Conservation (phyloP, 2,888 invertebrate genomes). For the Therioaphis trifolii region DNA sequence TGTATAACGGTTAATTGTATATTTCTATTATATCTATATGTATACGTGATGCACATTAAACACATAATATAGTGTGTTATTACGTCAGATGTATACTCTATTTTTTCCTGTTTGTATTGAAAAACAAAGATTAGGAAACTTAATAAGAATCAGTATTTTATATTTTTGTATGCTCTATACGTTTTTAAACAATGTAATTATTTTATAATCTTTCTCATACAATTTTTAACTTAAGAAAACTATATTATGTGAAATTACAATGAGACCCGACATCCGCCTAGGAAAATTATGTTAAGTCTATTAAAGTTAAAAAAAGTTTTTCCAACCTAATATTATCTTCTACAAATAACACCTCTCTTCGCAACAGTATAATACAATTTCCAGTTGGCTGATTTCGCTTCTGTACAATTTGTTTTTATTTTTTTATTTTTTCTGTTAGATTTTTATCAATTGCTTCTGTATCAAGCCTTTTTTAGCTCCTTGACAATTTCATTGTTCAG, state of each 20-base stretch:
- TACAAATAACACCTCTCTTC: background rate
- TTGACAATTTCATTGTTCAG: background rate
- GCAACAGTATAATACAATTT: background rate
- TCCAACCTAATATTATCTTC: background rate
- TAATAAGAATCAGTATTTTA: background rate
- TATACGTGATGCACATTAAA: too few relatives aligned
- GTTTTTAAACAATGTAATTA: background rate
- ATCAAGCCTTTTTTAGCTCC: background rate
- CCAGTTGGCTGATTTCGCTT: background rate
- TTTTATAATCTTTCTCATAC: slow-evolving; percentile 15
- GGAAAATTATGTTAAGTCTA: slow-evolving; percentile 16
- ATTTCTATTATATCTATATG: too few relatives aligned
- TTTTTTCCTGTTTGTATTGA: too few relatives aligned
- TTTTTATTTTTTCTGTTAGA: background rate
- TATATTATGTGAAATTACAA: background rate
- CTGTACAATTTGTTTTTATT: background rate
- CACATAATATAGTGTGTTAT: too few relatives aligned
- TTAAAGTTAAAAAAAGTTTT: slow-evolving; percentile 26
- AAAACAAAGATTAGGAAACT: background rate
- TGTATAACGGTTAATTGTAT: too few relatives aligned
- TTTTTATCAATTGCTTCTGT: slow-evolving; percentile 6
- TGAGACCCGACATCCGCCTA: background rate
- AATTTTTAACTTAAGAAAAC: slow-evolving; percentile 2
- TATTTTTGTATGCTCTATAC: background rate
- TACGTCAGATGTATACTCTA: too few relatives aligned